Percentiles rank a stretch among this genome's conserved stretches.
phyloP scores from a whole-genome alignment of 2,797 vertebrate genomes.

The Cercopithecus mitis region DNA sequence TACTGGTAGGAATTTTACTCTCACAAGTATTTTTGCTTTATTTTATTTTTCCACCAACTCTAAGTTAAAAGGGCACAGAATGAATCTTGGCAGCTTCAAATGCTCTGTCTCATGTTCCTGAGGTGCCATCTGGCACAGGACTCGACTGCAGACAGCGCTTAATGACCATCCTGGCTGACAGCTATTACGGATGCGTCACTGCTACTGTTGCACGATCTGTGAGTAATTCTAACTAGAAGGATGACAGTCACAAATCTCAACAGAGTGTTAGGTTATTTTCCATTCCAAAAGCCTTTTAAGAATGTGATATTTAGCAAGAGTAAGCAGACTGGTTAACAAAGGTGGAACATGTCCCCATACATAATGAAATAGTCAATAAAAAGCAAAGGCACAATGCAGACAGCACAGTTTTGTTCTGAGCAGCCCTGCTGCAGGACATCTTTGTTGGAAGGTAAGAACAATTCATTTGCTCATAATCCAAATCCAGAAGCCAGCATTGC shows the following conservation, averaged over 20 bases:
- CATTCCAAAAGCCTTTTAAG: constrained; percentile 44
- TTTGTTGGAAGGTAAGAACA: background rate
- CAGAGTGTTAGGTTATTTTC: constrained; percentile 47
- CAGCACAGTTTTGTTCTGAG: background rate
- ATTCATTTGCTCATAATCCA: constrained; percentile 46
- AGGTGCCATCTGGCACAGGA: constrained; percentile 64
- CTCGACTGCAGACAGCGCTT: constrained; percentile 46
- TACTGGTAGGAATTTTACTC: background rate
- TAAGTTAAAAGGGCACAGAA: constrained; percentile 58
- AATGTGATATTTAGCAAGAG: constrained; percentile 63
- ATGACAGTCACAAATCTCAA: constrained; percentile 69
- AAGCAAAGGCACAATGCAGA: background rate
- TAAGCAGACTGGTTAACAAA: constrained; percentile 61
- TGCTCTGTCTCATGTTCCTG: constrained; percentile 60
- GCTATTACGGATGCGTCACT: constrained; percentile 51
- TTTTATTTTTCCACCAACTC: constrained; percentile 34
- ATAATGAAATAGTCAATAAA: constrained; percentile 64
- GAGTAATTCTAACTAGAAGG: constrained; percentile 55
- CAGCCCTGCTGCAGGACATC: background rate
- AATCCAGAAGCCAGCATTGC: background rate
- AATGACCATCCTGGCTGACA: constrained; percentile 70
- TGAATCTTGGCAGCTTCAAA: constrained; percentile 48
- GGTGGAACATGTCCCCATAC: constrained; percentile 36
- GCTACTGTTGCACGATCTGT: background rate
- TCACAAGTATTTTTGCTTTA: background rate